Base-by-base conservation (phyloP, 2,888 invertebrate genomes). In the Stenodera caucasica region DNA sequence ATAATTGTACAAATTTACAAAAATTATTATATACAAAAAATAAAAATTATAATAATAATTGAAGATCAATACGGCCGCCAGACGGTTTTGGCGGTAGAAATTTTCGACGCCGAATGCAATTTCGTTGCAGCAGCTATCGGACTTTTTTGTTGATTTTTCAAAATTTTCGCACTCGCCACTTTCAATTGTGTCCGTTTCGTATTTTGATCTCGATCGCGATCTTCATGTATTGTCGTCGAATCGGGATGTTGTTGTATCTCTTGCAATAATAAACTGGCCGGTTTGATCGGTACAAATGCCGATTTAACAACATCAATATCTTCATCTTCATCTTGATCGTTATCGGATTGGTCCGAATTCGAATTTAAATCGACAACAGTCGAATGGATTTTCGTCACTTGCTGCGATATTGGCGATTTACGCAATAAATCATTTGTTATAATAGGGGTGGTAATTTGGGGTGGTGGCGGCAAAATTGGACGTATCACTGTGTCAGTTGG, bases 51-150 rank as follows among this genome's bases (percentile, higher is more conserved):
- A n/a, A n/a, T n/a, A n/a, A n/a, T n/a, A n/a, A n/a, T n/a, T n/a
- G n/a, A n/a, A n/a, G n/a, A n/a, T 83, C 45, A 90, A 83, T 90
- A 90, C 58, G 90, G 90, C 72, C 90, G 81, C 90, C 90, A 90
- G 32, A 90, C 90, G 12, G 86, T 85, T 82, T 90, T 90, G 59
- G 86, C 84, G 51, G 84, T 81, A 29, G 84, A 80, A 76, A 85
- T 83, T 26, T 26, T 26, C 57, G 75, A 66, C 15, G 76, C 58
- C 29, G 71, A 63, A 14, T 57, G 78, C 67, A 69, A 79, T 73
- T 73, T 71, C 68, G 81, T 37, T 68, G 73, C 53, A 21, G 63
- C 55, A 2, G 14, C 35, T 2, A 12, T 18, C 12, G 45, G 45
- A 23, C 7, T 23, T 6, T 21, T 45, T 7, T 45, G 45, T 2